Percentiles rank a stretch among this genome's conserved stretches.
Conservation (phyloP, 2,797 vertebrate genomes). For the Pogonophryne albipinna region DNA sequence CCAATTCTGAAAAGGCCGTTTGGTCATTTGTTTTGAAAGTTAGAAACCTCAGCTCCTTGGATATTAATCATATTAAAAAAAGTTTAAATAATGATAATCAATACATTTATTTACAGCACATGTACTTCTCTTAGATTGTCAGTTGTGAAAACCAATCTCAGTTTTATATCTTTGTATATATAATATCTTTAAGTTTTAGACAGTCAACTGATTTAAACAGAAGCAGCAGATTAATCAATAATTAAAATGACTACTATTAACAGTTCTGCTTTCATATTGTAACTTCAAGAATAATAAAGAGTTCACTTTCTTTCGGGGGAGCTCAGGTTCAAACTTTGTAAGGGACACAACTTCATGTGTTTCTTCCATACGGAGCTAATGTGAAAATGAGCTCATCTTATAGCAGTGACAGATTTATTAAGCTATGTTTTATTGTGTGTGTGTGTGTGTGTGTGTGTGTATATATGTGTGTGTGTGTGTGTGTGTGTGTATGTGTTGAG, state of each 20-base stretch:
- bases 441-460: not conserved
- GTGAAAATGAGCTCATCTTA: not conserved
- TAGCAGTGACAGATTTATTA: constrained; percentile 9
- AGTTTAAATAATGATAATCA: too few species aligned
- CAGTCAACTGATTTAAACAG: not conserved
- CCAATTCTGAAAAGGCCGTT: too few species aligned
- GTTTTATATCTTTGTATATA: not conserved
- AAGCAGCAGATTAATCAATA: too few species aligned
- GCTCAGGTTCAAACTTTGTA: not conserved
- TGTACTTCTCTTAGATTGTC: not conserved
- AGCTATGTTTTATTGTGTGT: not conserved
- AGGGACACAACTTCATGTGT: not conserved
- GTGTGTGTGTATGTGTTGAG: too few species aligned
- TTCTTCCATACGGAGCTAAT: not conserved
- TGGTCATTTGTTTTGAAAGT: not conserved
- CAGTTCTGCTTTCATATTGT: too few species aligned
- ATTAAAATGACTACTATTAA: too few species aligned
- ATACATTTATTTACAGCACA: too few species aligned
- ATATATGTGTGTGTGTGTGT: too few species aligned
- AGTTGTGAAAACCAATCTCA: too few species aligned
- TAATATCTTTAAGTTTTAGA: not conserved
- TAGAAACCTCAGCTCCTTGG: not conserved
- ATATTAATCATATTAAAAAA: not conserved
- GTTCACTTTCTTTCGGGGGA: too few species aligned
- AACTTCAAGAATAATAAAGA: too few species aligned